Percentiles rank a stretch among this genome's conserved stretches.
phyloP scores from a whole-genome alignment of 2,113 vertebrate genomes.

The Heptranchias perlo region DNA sequence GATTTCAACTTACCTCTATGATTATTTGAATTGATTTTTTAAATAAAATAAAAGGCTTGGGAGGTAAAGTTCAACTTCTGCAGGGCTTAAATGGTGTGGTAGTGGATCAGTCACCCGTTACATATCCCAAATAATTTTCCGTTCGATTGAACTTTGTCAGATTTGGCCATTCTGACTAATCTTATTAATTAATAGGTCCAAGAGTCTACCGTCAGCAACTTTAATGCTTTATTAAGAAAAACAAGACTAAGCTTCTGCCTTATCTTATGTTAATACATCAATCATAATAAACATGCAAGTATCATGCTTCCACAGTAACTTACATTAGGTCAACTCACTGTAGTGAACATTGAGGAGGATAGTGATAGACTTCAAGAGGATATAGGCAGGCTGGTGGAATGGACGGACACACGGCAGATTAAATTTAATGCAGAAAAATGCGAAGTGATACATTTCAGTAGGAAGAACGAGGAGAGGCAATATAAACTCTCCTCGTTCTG shows the following conservation, averaged over 20 bases:
- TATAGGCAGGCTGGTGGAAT: too few relatives aligned
- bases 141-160: neutral
- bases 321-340: neutral
- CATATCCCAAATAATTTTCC: neutral
- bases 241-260: neutral
- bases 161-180: neutral
- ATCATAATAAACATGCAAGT: neutral
- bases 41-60: constrained; percentile 14
- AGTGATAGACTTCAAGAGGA: too few relatives aligned
- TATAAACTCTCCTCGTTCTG: too few relatives aligned
- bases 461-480: too few relatives aligned
- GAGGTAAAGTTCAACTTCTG: neutral
- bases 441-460: too few relatives aligned
- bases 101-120: too few relatives aligned
- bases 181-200: neutral
- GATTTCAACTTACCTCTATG: neutral
- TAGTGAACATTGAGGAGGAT: too few relatives aligned
- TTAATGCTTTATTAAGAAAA: neutral
- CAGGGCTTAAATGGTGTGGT: neutral
- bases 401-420: too few relatives aligned
- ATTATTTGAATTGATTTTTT: neutral
- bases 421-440: too few relatives aligned
- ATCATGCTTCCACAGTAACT: neutral
- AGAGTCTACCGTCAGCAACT: neutral
- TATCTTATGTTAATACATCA: neutral